A percentile compares a stretch with the other conserved stretches of the same genome.
phyloP scores from a whole-genome alignment of 2,888 invertebrate genomes.

The Synanthedon formicaeformis region DNA sequence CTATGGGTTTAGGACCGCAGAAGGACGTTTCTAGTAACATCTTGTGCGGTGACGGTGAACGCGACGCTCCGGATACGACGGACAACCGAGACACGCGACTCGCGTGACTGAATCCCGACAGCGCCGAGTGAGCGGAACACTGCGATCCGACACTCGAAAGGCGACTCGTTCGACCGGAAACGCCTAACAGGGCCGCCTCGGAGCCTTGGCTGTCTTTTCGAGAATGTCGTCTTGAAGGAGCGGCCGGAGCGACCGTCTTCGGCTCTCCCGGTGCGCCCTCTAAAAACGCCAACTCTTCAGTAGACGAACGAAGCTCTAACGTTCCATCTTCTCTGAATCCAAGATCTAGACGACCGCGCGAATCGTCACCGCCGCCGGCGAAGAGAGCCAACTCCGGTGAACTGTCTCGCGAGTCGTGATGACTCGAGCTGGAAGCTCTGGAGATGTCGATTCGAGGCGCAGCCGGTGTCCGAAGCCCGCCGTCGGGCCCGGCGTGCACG shows the following conservation, averaged over 20 bases:
- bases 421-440: constrained; percentile 88
- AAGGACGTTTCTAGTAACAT: constrained; percentile 92
- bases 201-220: constrained; percentile 82
- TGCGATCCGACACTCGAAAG: constrained; percentile 86
- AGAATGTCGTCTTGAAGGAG: constrained; percentile 57
- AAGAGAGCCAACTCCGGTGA: constrained; percentile 87
- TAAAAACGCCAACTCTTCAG: constrained; percentile 88
- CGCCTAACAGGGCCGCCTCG: constrained; percentile 80
- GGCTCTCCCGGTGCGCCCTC: constrained; percentile 60
- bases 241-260: constrained; percentile 2
- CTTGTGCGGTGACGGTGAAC: constrained; percentile 91
- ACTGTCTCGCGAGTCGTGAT: constrained; percentile 87
- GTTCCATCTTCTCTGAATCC: constrained; percentile 83
- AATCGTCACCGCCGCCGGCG: constrained; percentile 55
- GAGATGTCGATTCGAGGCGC: constrained; percentile 91
- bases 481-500: constrained; percentile 15
- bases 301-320: constrained; percentile 86
- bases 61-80: constrained; percentile 68
- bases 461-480: constrained; percentile 71
- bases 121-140: constrained; percentile 72
- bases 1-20: constrained; percentile 84
- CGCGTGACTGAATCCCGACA: constrained; percentile 40
- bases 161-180: constrained; percentile 84
- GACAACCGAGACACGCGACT: constrained; percentile 51
- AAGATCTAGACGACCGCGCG: constrained; percentile 43